phyloP scores from a whole-genome alignment of 2,888 invertebrate species.

The Drosophila anceps region DNA sequence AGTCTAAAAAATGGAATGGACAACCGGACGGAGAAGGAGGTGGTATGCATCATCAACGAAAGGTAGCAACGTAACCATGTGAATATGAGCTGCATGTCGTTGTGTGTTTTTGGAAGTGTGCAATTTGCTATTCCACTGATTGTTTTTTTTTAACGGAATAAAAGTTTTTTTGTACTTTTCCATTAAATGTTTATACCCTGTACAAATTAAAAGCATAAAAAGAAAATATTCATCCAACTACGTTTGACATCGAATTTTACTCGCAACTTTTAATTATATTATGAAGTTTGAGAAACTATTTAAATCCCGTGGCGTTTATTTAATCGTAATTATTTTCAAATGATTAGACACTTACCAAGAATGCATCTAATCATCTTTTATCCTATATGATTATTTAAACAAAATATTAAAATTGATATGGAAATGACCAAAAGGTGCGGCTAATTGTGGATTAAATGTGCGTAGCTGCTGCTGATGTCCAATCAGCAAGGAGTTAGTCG shows the following conservation, averaged over 20 bases:
- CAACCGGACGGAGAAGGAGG: neutral
- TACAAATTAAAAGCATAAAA: neutral
- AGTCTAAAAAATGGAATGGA: slow-evolving; percentile 20
- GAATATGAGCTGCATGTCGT: slow-evolving; percentile 14
- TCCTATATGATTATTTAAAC: neutral
- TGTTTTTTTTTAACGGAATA: slow-evolving; percentile 42
- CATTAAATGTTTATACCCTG: slow-evolving; percentile 2
- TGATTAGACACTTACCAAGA: neutral
- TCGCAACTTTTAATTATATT: neutral
- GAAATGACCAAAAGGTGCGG: neutral
- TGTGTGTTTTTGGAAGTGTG: slow-evolving; percentile 53
- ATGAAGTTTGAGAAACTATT: neutral
- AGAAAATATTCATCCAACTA: neutral
- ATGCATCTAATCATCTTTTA: neutral
- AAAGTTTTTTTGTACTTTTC: slow-evolving; percentile 30
- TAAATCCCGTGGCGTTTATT: neutral
- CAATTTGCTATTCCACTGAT: slow-evolving; percentile 63
- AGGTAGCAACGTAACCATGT: slow-evolving; percentile 11
- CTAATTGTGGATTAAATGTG: slow-evolving; percentile 16
- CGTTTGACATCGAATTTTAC: neutral
- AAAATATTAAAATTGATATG: neutral
- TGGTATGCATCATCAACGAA: neutral
- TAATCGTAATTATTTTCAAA: neutral
- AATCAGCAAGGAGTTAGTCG: slow-evolving; percentile 17
- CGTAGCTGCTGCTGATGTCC: slow-evolving; percentile 6